Percentiles rank a stretch among this genome's conserved stretches.
These are phyloP conservation scores for Andrena dorsata DNA, from an alignment of 2,888 invertebrate species.

Conservation along the genomic window DNA sequence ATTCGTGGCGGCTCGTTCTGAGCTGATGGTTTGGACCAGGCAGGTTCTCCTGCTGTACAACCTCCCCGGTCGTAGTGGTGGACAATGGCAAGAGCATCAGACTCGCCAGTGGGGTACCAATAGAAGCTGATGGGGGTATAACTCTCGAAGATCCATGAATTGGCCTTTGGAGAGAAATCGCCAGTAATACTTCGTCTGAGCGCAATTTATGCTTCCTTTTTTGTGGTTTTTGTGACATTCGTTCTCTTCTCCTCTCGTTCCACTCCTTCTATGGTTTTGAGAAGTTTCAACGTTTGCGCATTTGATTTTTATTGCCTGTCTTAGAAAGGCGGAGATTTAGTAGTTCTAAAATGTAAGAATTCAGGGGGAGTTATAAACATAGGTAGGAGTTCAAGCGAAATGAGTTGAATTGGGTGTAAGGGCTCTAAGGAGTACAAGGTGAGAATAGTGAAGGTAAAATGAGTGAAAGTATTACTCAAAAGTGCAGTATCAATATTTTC, in stretches of 20 bases:
- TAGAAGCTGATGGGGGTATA: slow-evolving; percentile 13
- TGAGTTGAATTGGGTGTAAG: too few relatives aligned
- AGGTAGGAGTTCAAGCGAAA: too few relatives aligned
- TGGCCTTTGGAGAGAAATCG: background rate
- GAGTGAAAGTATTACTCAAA: too few relatives aligned
- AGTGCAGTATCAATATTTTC: too few relatives aligned
- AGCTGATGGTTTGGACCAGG: slow-evolving; percentile 57
- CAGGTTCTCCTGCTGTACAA: slow-evolving; percentile 35
- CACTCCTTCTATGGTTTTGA: background rate
- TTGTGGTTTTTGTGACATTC: background rate
- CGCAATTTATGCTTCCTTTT: background rate
- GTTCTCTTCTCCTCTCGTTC: background rate
- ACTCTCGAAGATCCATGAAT: background rate
- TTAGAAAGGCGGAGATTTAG: too few relatives aligned
- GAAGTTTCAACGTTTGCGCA: background rate
- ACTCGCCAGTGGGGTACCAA: background rate
- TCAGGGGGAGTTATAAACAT: too few relatives aligned
- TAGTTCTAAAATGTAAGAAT: too few relatives aligned
- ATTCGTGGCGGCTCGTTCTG: slow-evolving; percentile 68
- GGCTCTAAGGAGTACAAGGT: too few relatives aligned
- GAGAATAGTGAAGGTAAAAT: too few relatives aligned
- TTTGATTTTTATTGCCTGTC: background rate
- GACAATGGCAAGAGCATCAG: slow-evolving; percentile 11
- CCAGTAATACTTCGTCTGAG: background rate
- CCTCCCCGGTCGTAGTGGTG: slow-evolving; percentile 29